Evolutionary conservation across 2,888 invertebrate species (phyloP).

Genomic region (Thera obeliscata): DNA sequence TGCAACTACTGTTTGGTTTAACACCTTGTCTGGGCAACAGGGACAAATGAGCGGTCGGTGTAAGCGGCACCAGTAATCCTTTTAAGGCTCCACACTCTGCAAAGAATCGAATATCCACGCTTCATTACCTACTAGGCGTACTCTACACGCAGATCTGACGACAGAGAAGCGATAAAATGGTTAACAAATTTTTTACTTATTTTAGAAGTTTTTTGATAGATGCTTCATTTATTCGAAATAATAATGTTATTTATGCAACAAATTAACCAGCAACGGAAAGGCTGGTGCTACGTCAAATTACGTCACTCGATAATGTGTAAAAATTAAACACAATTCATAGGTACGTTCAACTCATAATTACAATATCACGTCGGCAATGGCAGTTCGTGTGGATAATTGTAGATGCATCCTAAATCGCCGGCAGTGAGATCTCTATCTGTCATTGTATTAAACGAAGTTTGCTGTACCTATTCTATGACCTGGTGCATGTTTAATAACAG

Average conservation of each 20-base stretch:
- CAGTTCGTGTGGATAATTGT: constrained; percentile 62
- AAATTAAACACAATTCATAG: constrained; percentile 2
- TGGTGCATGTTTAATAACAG: constrained; percentile 81
- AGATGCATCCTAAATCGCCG: constrained; percentile 72
- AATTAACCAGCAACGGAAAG: not conserved
- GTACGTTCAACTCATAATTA: constrained; percentile 63
- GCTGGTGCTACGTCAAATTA: no score
- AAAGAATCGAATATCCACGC: constrained; percentile 54
- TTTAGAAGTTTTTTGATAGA: no score
- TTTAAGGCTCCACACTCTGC: constrained; percentile 60
- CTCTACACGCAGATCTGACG: constrained; percentile 8
- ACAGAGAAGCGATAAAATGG: not conserved
- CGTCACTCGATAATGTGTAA: not conserved
- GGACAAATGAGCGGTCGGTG: constrained; percentile 71
- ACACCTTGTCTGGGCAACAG: constrained; percentile 70
- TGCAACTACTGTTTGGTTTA: constrained; percentile 62
- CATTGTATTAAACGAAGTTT: constrained; percentile 77
- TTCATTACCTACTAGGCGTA: constrained; percentile 20
- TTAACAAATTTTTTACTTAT: not conserved
- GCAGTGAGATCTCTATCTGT: constrained; percentile 75
- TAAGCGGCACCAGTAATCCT: constrained; percentile 66
- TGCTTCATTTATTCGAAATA: not conserved
- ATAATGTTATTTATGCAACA: not conserved
- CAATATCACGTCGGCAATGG: constrained; percentile 59
- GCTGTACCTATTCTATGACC: constrained; percentile 72